Evolutionary conservation across 2,888 invertebrate species (phyloP).

Genomic region (Hirtodrosophila duncani): DNA sequence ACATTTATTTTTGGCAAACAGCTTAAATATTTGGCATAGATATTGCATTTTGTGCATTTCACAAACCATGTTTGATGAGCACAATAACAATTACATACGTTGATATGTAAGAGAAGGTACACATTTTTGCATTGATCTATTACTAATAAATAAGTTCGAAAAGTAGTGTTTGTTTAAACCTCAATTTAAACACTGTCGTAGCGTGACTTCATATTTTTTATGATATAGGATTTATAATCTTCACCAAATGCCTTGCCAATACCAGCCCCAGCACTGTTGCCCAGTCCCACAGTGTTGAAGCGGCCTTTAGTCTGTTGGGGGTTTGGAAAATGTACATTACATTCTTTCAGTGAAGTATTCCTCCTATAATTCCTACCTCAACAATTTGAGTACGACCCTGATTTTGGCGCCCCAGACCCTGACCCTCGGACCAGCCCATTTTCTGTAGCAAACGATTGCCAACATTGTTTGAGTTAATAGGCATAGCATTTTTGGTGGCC

Average conservation of each 20-base stretch:
- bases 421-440: conserved; percentile 99
- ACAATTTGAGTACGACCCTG: conserved; percentile 96
- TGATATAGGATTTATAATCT: conserved; percentile 78
- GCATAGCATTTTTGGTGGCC: conserved; percentile 69
- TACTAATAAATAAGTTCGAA: too few relatives aligned
- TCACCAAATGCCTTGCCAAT: conserved; percentile 74
- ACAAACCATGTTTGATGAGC: too few relatives aligned
- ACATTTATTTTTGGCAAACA: too few relatives aligned
- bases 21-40: too few relatives aligned
- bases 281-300: conserved; percentile 89
- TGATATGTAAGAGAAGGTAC: too few relatives aligned
- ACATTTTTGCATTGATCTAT: too few relatives aligned
- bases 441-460: conserved; percentile 97
- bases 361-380: conserved; percentile 80
- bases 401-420: conserved; percentile 94
- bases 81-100: too few relatives aligned
- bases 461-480: conserved; percentile 91
- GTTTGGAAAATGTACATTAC: not conserved
- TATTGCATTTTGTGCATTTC: too few relatives aligned
- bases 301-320: conserved; percentile 77
- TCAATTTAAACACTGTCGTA: conserved; percentile 77
- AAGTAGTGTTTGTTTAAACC: too few relatives aligned
- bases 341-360: not conserved
- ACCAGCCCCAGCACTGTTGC: conserved; percentile 87
- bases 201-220: conserved; percentile 79